A percentile compares a stretch with the other conserved stretches of the same genome.
Evolutionary conservation across 2,113 vertebrate genomes (phyloP).

Genomic region (Sturnus vulgaris): DNA sequence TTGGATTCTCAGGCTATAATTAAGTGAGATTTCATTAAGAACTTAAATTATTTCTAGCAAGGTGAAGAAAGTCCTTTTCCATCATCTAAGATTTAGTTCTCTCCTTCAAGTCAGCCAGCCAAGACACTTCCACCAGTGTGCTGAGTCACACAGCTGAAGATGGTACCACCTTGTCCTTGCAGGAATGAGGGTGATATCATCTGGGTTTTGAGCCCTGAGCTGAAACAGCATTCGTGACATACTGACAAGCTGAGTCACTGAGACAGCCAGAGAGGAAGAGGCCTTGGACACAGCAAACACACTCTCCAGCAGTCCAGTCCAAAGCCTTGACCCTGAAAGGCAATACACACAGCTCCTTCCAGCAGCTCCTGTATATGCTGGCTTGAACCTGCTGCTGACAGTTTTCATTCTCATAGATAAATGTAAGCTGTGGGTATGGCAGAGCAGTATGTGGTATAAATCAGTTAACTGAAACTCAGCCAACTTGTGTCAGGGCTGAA

Average conservation of each 20-base stretch:
- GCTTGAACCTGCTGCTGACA: background rate
- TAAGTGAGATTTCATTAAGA: background rate
- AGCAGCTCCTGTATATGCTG: background rate
- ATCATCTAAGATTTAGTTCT: background rate
- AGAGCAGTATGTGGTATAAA: slow-evolving; percentile 4
- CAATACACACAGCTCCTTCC: background rate
- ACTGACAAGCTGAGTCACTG: background rate
- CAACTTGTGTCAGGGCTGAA: background rate
- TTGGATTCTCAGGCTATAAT: background rate
- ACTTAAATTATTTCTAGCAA: background rate
- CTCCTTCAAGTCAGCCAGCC: background rate
- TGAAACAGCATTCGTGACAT: fast-evolving
- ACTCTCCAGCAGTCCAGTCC: background rate
- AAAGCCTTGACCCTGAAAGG: background rate
- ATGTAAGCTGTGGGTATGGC: background rate
- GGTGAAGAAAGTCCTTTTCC: background rate
- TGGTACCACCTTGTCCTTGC: background rate
- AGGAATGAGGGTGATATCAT: background rate
- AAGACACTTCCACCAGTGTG: background rate
- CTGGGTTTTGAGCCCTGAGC: background rate
- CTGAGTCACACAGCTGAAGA: background rate
- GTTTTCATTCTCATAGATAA: background rate
- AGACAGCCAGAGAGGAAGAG: background rate
- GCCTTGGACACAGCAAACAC: background rate
- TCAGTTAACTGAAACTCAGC: background rate